phyloP scores from a whole-genome alignment of 2,797 vertebrate genomes.

The Brachymystax lenok region DNA sequence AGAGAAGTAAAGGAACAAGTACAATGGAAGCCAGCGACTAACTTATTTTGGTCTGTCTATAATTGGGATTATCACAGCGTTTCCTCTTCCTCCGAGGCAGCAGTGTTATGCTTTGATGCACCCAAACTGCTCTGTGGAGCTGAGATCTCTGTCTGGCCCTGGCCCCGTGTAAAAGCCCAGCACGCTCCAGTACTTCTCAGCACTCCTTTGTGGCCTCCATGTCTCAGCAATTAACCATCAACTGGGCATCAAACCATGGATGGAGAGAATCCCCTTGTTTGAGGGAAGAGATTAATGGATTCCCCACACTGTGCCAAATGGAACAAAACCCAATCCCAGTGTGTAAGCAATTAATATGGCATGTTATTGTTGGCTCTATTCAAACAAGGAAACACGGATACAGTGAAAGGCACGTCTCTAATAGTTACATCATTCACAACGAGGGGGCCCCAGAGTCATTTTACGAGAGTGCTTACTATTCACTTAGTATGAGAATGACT shows the following conservation, averaged over 20 bases:
- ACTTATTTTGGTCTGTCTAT: constrained; percentile 19
- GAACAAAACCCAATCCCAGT: constrained; percentile 54
- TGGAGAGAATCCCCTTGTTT: constrained; percentile 42
- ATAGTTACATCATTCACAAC: constrained; percentile 34
- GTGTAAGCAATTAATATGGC: constrained; percentile 56
- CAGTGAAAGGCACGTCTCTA: constrained; percentile 31
- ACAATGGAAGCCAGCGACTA: constrained; percentile 5
- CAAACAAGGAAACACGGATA: constrained; percentile 30
- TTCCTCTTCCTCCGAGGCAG: constrained; percentile 41
- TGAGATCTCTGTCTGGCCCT: constrained; percentile 24
- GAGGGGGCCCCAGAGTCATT: neutral
- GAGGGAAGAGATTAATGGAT: constrained; percentile 56
- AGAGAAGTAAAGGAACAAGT: constrained; percentile 13
- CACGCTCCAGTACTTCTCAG: constrained; percentile 55
- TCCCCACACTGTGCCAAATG: constrained; percentile 56
- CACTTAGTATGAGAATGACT: neutral
- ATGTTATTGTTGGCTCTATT: constrained; percentile 65
- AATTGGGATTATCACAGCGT: constrained; percentile 30
- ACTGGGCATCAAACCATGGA: constrained; percentile 50
- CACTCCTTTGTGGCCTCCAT: constrained; percentile 44
- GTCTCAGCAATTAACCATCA: constrained; percentile 58
- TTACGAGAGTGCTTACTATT: neutral
- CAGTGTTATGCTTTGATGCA: constrained; percentile 12
- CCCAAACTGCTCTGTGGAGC: constrained; percentile 8
- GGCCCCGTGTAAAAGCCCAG: constrained; percentile 33